Base-by-base conservation (phyloP, 2,797 vertebrate species). In the Pogoniulus pusillus region DNA sequence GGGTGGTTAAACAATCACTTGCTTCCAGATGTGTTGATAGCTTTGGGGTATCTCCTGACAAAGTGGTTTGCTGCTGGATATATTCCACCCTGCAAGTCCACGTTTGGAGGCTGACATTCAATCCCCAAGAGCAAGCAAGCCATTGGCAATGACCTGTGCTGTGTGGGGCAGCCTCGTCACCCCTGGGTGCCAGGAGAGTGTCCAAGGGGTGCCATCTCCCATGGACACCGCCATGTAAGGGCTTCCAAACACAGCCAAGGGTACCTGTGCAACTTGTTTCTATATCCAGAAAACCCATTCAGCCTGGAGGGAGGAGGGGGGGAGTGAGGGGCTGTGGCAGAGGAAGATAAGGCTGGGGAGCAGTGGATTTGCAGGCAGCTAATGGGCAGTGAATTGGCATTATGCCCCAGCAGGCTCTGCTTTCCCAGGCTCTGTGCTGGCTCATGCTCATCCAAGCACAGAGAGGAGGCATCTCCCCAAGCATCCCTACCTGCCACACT, bases 21-120 rank as follows among this genome's bases (percentile, higher is more conserved):
- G 3, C 87, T 85, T 83, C 79, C 87, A 87, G 85, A 89, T 80
- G 82, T 63, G 79, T 65, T 43, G 77, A 49, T 92, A 57, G 80
- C 90, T 91, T 78, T 82, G 89, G 87, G 91, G 83, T 78, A 34
- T 92, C 84, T 92, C 79, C 77, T 89, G 73, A 73, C 82, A 72
- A 11, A 1, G 3, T 53, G 76, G 45, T n/a, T 39, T 83, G 74
- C 64, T 22, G 29, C 22, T 6, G 80, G 69, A 29, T 87, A 15
- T 63, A 47, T 88, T 72, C 8, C 1, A 2, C 57, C 3, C 0
- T 80, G 58, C 64, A 91, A 88, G 49, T 75, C 66, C 88, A 92
- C 0, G 2, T 41, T 78, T 4, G 3, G 70, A 79, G 47, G 16
- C 68, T 79, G 80, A 55, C 29, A 9, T 22, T 85, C 19, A 62